Base-by-base conservation (phyloP, 1,140 invertebrate species). In the Drusus annulatus region DNA sequence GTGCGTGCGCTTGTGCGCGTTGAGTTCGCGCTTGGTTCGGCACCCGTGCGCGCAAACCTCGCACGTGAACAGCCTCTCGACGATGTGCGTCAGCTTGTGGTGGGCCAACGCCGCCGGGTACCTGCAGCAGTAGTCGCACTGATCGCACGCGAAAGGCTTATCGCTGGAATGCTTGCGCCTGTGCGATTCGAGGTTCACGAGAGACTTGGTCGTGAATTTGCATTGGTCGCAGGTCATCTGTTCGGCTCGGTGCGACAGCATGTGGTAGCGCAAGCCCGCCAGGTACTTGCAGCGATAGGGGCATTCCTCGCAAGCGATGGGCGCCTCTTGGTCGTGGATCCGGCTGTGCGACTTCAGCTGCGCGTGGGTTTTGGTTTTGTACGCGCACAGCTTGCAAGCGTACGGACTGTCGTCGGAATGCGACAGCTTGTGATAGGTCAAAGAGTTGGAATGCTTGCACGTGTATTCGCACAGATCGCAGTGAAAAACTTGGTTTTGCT, bases 281-380 rank as follows among this genome's bases (percentile, higher is more conserved):
- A 19, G 54, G 19, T 21, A 58, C n/a, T 75, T 75, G 28, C 71
- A 75, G 31, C 52, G 52, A 19, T 58, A 75, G 1, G 21, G 3
- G 25, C 71, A 75, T 23, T 56, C 54, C 5, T 28, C n/a, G 31
- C 71, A 75, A 7, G 52, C 25, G 17, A 28, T 58, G 25, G 71
- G 71, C 3, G 23, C 17, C 5, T 75, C 54, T 7, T 31, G 1
- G 3, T 36, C n/a, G 19, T 75, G 71, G 1, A 31, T 75, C 7
- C 54, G 71, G 2, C 31, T 16, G 54, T 75, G 71, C 15, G 71
- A 75, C 3, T 58, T 75, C 0, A 75, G 31, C n/a, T 56, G 71
- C 10, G n/a, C 23, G 4, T 13, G 54, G 8, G 71, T 75, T 36
- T 75, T 75, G 10, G 71, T 31, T 17, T 16, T 36, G 25, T 56